Conservation (phyloP, 2,888 invertebrate species). For the Caenorhabditis imperialis region DNA sequence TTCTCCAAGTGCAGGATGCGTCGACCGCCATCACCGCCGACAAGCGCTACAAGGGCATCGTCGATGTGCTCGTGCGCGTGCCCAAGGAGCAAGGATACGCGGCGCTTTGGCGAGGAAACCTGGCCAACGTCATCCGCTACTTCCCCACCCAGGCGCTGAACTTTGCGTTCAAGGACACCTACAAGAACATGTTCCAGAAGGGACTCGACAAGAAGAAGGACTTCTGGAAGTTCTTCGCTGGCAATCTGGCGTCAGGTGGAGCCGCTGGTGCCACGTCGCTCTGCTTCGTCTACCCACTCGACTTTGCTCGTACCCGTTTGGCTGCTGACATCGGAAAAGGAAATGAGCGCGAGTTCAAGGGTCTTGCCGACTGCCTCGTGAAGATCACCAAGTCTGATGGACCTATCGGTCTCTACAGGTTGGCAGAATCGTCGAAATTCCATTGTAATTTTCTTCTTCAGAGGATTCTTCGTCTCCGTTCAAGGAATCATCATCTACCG, state of each 20-base stretch:
- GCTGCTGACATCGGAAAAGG: conserved; percentile 90
- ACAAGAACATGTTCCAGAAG: conserved; percentile 74
- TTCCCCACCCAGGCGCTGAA: conserved; percentile 95
- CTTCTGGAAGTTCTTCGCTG: conserved; percentile 84
- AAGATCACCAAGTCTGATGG: conserved; percentile 89
- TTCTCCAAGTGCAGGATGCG: conserved; percentile 84
- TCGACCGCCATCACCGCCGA: conserved; percentile 73
- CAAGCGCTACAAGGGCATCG: conserved; percentile 77
- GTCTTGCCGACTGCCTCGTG: conserved; percentile 88
- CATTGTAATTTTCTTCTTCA: no score
- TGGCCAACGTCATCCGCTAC: conserved; percentile 81
- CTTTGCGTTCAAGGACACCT: conserved; percentile 88
- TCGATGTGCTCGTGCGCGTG: conserved; percentile 74
- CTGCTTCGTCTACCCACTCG: conserved; percentile 94
- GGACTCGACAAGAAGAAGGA: conserved; percentile 86
- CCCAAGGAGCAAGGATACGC: conserved; percentile 78
- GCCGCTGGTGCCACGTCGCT: conserved; percentile 94
- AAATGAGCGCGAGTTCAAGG: conserved; percentile 88
- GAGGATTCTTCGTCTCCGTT: conserved; percentile 92
- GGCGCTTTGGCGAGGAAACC: conserved; percentile 80
- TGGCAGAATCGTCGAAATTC: no score
- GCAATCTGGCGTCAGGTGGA: conserved; percentile 91
- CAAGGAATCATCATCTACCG: conserved; percentile 92
- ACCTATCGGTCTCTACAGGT: conserved; percentile 88
- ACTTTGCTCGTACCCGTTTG: conserved; percentile 92